Base-by-base conservation (phyloP, 1,140 invertebrate genomes). In the Megathymus violae region DNA sequence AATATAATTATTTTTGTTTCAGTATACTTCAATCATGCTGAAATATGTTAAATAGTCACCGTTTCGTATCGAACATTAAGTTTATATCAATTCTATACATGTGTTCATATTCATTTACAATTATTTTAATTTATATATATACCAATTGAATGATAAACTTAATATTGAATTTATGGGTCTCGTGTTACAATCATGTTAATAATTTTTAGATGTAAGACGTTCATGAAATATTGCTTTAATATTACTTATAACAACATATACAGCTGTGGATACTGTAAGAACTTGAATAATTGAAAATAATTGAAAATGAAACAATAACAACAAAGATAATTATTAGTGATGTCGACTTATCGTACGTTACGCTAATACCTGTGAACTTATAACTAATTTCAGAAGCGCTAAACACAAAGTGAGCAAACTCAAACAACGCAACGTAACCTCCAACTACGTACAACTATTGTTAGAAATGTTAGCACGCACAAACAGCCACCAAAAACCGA, bases 381-480 rank as follows among this genome's bases (percentile, higher is more conserved):
- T 25, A 71, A 51, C 66, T 69, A 70, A 67, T 44, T 62, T 69
- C 72, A 54, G 40, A 56, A 74, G 68, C 63, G 68, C 16, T 73
- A 75, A 64, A 82, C 75, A n/a, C n/a, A n/a, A n/a, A n/a, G 76
- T 61, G 63, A 82, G 80, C 79, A 60, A 65, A 44, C 40, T 14
- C 41, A 58, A 79, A 88, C 65, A 67, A 72, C 69, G 85, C 82
- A 88, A 85, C 79, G 65, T 67, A 85, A 86, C 61, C 62, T 50
- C 70, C 27, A 69, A 81, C 70, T 74, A 80, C 54, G 67, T 59
- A 69, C 64, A 74, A 69, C 64, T 74, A 77, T 67, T 82, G 88
- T 91, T 91, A 91, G 86, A 88, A 83, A 66, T 88, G 88, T 91
- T 91, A 91, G 85, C 87, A 91, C 85, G 82, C 85, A 83, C 64